Evolutionary conservation across 2,113 vertebrate genomes (phyloP).

Genomic region (Catharus minimus): DNA sequence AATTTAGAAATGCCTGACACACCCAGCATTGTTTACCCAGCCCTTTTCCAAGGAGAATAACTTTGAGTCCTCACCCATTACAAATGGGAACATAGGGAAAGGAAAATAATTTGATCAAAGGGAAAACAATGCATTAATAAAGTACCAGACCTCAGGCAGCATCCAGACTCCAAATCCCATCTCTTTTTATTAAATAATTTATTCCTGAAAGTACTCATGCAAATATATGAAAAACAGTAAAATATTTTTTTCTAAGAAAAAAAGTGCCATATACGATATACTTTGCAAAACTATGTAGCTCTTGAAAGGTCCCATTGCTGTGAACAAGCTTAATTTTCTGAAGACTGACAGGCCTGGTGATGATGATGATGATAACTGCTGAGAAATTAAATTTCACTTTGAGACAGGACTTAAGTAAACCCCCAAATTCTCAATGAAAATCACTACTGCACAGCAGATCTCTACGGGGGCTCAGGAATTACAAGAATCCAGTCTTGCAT

Average conservation of each 20-base stretch:
- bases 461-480: neutral
- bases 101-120: neutral
- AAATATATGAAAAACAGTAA: neutral
- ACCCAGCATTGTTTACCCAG: neutral
- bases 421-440: neutral
- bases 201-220: neutral
- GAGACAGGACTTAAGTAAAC: neutral
- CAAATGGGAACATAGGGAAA: neutral
- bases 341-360: neutral
- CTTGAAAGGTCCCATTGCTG: neutral
- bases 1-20: neutral
- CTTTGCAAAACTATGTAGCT: neutral
- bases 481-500: neutral
- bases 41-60: neutral
- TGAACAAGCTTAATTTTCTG: neutral
- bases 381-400: neutral
- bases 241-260: neutral
- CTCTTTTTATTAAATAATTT: neutral
- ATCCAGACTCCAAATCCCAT: neutral
- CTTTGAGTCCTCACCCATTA: neutral
- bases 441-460: neutral
- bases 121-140: neutral
- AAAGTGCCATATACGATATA: rapidly evolving
- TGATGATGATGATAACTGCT: neutral
- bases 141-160: neutral